Percentiles rank a stretch among this genome's conserved stretches.
phyloP scores from a whole-genome alignment of 2,113 vertebrate genomes.

The Scomber scombrus region DNA sequence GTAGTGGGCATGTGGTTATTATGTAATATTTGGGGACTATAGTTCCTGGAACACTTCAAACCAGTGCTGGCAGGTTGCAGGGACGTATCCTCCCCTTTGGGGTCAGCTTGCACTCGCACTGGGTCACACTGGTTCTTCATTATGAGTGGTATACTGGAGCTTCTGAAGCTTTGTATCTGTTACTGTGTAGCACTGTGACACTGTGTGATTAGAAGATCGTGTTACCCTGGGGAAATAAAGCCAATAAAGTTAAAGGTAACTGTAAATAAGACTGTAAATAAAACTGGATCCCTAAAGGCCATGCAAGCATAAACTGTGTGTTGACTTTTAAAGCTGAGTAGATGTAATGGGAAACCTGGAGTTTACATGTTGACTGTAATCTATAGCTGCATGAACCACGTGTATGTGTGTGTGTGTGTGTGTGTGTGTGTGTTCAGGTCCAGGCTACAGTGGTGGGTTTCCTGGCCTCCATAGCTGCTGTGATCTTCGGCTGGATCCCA shows the following conservation, averaged over 20 bases:
- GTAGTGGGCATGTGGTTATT: conserved; percentile 29
- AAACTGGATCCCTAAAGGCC: background rate
- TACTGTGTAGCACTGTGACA: background rate
- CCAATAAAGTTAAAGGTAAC: no score
- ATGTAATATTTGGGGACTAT: conserved; percentile 56
- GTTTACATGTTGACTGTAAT: conserved; percentile 1
- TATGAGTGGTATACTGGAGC: background rate
- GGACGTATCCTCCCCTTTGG: conserved; percentile 7
- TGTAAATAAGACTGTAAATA: background rate
- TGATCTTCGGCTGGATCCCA: conserved; percentile 98
- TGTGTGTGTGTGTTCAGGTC: conserved; percentile 85
- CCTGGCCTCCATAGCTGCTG: conserved; percentile 95
- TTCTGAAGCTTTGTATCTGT: background rate
- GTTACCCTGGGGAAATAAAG: background rate
- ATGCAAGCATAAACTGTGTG: background rate
- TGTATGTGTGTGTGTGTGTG: conserved; percentile 38
- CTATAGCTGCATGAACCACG: background rate
- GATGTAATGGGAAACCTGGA: conserved; percentile 9
- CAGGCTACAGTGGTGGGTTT: conserved; percentile 99
- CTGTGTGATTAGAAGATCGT: background rate
- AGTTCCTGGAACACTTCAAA: conserved; percentile 50
- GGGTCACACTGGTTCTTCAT: conserved; percentile 21
- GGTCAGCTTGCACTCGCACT: conserved; percentile 4
- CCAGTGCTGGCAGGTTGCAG: background rate
- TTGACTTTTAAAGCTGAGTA: background rate